Base-by-base conservation (phyloP, 2,888 invertebrate species). In the Linnaemya tessellans region DNA sequence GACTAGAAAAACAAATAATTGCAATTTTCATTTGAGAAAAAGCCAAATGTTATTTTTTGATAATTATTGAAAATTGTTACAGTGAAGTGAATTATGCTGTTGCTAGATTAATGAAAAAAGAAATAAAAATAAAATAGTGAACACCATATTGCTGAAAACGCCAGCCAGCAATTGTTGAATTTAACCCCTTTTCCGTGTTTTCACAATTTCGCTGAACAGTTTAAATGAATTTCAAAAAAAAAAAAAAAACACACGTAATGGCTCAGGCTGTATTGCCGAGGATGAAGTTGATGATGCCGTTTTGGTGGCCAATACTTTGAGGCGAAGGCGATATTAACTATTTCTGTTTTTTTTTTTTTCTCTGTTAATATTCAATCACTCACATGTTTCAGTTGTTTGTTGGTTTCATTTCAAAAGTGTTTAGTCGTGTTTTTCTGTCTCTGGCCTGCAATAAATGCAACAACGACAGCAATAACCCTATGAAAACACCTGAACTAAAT, bases 401-500 rank as follows among this genome's bases (percentile, higher is more conserved):
- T 62, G 35, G 25, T 70, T 68, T 65, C 46, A 77, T 64, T 64
- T 25, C 67, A 30, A 80, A 80, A 68, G 51, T 75, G 75, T 79
- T 56, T 46, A 58, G 56, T 79, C 78, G 84, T 84, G 60, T 64
- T 58, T 20, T 38, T 8, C 38, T 73, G 13, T 62, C n/a, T 73
- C 54, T 80, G 74, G 74, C 68, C 81, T 78, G 58, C 64, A 67
- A 70, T n/a, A 46, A 80, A 77, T 43, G 49, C 43, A 68, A 62
- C 51, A 73, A 62, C 51, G 18, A 51, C 65, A 67, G 49, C 56
- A 41, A 15, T 58, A 85, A 80, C 82, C 82, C 79, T 85, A 82
- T 49, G 75, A 86, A n/a, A 86, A 86, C 86, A 86, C 86, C 86
- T 86, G 86, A 86, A 84, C 68, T 56, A 84, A 86, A 86, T 86